phyloP scores from a whole-genome alignment of 2,113 vertebrate species.

The Gymnocephalus cernua region DNA sequence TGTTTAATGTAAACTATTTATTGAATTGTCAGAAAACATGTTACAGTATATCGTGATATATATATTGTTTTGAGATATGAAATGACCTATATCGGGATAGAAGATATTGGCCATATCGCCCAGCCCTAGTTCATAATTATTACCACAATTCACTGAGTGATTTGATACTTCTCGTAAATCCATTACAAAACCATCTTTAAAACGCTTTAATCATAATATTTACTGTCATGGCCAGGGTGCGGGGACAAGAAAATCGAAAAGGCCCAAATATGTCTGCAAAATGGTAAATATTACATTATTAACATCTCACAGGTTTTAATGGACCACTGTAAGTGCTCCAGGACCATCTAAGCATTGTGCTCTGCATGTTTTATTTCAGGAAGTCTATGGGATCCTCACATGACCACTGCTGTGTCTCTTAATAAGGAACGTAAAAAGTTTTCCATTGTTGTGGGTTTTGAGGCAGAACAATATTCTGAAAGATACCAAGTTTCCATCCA shows the following conservation, averaged over 20 bases:
- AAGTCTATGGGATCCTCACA: slow-evolving; percentile 75
- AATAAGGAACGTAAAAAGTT: slow-evolving; percentile 1
- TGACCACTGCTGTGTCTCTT: slow-evolving; percentile 26
- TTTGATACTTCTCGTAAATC: background rate
- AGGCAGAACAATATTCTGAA: slow-evolving; percentile 70
- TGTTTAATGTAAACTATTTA: too few species aligned
- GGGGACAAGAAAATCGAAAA: slow-evolving; percentile 43
- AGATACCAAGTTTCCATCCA: slow-evolving; percentile 73
- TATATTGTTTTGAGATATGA: too few species aligned
- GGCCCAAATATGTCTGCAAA: slow-evolving; percentile 70
- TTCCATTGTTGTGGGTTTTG: slow-evolving; percentile 67
- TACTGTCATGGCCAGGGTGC: slow-evolving; percentile 67
- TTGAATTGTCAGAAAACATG: too few species aligned
- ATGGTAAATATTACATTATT: slow-evolving; percentile 58
- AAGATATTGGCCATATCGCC: too few species aligned
- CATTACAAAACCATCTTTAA: background rate
- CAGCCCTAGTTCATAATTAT: too few species aligned
- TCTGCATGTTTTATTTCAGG: slow-evolving; percentile 64
- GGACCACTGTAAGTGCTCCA: background rate
- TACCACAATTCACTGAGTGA: background rate
- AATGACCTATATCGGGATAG: too few species aligned
- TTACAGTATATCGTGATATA: too few species aligned
- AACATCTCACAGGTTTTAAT: background rate
- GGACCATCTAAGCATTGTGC: background rate
- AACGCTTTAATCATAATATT: background rate